These are phyloP conservation scores for Amblyopsis rosae DNA, from an alignment of 2,113 vertebrate species.

Conservation along the genomic window DNA sequence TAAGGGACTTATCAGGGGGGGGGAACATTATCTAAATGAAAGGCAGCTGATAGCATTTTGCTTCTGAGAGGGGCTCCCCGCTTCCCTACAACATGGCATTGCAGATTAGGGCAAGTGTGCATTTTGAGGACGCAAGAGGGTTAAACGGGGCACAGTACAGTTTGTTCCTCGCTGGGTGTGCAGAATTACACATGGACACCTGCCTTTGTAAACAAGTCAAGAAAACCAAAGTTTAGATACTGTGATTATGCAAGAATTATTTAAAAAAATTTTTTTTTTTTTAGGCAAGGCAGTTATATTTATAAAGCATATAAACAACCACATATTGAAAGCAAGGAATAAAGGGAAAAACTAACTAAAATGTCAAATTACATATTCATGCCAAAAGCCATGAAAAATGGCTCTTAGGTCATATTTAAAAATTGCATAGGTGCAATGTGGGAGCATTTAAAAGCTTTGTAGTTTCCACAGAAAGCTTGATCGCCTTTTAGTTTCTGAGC, in stretches of 20 bases:
- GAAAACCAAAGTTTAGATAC: neutral
- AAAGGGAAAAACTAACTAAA: too few species aligned
- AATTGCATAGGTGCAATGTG: too few species aligned
- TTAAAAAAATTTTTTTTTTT: neutral
- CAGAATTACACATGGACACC: neutral
- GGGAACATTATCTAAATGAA: neutral
- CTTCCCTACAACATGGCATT: neutral
- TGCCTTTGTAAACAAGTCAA: neutral
- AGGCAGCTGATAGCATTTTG: neutral
- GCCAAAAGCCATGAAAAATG: too few species aligned
- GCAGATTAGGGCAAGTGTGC: conserved; percentile 10
- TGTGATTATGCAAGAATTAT: neutral
- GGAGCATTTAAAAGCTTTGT: too few species aligned
- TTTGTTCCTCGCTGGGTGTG: conserved; percentile 4
- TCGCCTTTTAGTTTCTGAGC: too few species aligned
- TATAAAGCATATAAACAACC: too few species aligned
- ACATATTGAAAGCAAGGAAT: too few species aligned
- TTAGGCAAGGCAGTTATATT: too few species aligned
- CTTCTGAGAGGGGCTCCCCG: neutral
- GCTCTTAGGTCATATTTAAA: too few species aligned
- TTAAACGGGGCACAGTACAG: neutral
- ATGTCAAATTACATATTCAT: too few species aligned
- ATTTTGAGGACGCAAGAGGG: neutral
- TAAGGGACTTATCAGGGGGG: neutral
- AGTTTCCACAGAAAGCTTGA: too few species aligned